phyloP scores from a whole-genome alignment of 23 tunicate genomes.

The Halocynthia aurantium region DNA sequence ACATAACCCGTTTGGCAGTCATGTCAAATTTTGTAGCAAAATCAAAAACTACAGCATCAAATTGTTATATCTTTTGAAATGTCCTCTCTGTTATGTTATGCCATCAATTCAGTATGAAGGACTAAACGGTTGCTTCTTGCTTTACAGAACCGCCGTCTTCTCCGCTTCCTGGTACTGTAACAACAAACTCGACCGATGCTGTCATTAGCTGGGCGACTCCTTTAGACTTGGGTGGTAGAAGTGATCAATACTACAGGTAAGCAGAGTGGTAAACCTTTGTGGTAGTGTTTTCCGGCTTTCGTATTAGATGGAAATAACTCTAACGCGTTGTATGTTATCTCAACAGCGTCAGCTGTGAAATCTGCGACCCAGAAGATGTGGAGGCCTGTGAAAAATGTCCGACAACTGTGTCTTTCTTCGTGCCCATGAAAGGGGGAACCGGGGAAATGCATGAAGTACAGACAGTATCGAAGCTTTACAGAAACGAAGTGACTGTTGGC shows the following conservation, averaged over 20 bases:
- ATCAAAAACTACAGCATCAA: too few relatives aligned
- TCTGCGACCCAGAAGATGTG: not conserved
- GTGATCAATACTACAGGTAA: constrained; percentile 60
- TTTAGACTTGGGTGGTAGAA: constrained; percentile 40
- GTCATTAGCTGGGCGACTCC: constrained; percentile 39
- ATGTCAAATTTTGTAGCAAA: too few relatives aligned
- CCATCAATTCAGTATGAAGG: too few relatives aligned
- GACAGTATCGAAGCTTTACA: constrained; percentile 16
- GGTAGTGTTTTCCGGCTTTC: too few relatives aligned
- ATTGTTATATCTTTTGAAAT: too few relatives aligned
- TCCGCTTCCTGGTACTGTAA: not conserved
- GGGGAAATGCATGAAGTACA: not conserved
- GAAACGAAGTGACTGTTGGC: not conserved
- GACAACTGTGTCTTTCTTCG: constrained; percentile 2
- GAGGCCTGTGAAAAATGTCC: constrained; percentile 22
- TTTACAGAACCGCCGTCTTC: constrained; percentile 9
- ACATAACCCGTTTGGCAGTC: too few relatives aligned
- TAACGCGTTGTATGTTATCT: too few relatives aligned
- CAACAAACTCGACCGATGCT: constrained; percentile 40
- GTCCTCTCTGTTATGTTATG: too few relatives aligned
- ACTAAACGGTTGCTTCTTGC: not conserved
- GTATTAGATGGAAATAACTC: too few relatives aligned
- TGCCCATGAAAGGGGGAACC: constrained; percentile 6
- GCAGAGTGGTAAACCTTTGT: not conserved
- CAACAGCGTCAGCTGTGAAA: constrained; percentile 15